Percentiles rank a stretch among this genome's conserved stretches.
phyloP scores from a whole-genome alignment of 2,797 vertebrate genomes.

The Gymnoscopelus microlampas region DNA sequence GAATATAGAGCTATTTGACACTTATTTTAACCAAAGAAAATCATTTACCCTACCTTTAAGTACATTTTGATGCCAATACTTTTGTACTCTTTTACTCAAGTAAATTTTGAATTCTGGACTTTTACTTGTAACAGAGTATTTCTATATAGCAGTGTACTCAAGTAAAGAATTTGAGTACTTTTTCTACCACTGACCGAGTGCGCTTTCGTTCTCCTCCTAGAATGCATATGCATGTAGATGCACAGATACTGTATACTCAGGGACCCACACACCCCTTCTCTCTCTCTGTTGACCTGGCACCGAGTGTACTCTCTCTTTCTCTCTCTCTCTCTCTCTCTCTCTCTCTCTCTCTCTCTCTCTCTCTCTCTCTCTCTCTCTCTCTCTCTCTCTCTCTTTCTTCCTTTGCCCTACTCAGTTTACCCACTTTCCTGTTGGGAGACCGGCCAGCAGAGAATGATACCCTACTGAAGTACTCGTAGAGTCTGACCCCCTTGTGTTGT shows the following conservation, averaged over 20 bases:
- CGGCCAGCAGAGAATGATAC: slow-evolving; percentile 27
- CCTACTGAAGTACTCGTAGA: slow-evolving; percentile 36
- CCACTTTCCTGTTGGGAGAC: slow-evolving; percentile 42
- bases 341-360: slow-evolving; percentile 20
- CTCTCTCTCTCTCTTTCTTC: slow-evolving; percentile 26
- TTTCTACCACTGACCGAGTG: too few relatives aligned
- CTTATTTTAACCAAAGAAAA: too few relatives aligned
- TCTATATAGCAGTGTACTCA: too few relatives aligned
- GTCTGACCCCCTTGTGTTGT: slow-evolving; percentile 41
- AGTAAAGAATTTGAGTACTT: too few relatives aligned
- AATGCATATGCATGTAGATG: too few relatives aligned
- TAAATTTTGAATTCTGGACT: too few relatives aligned
- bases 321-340: slow-evolving; percentile 19
- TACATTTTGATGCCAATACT: too few relatives aligned
- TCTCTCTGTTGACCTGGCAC: background rate
- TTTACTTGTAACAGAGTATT: too few relatives aligned
- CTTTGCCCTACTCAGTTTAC: slow-evolving; percentile 37
- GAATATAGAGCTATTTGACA: too few relatives aligned
- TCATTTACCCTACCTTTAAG: too few relatives aligned
- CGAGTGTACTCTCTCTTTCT: background rate
- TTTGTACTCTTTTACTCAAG: too few relatives aligned
- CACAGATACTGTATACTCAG: too few relatives aligned
- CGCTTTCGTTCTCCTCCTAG: background rate
- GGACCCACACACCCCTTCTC: slow-evolving; percentile 6
- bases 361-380: background rate